Evolutionary conservation across 53 echinoderm and acorn worm genomes (phyloP), one percentile per base, ranked within the genome.

Genomic region (Hippasteria phrygiana): DNA sequence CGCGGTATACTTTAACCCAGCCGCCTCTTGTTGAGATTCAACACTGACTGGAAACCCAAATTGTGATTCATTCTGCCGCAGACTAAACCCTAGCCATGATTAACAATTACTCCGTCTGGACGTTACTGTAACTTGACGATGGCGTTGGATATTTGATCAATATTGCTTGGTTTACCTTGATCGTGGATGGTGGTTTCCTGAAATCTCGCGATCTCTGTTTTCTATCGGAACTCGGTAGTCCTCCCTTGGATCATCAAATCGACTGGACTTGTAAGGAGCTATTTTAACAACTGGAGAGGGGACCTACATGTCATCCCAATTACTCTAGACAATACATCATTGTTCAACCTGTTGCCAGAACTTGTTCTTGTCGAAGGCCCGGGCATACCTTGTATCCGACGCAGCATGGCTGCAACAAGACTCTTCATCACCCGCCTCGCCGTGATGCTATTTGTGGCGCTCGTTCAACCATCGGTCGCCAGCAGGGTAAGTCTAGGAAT

Each of bases 271-370:
- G 5, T 31, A 17, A 46, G 47, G 47, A 75, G 31, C 47, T 50
- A 50, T 31, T 83, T 83, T 83, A 32, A 66, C 67, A 65, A 83
- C 83, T 46, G 20, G 46, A 33, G 66, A 66, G 67, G 39, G 67
- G 33, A 65, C 28, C 40, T 26, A 20, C 11, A 26, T 83, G 83
- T 83, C 83, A 83, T 67, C 46, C 46, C 65, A 83, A 67, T 83
- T 83, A 83, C 80, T 40, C 32, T 9, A 32, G 83, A 83, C 65
- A 46, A 65, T 66, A 83, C 33, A 83, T 83, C 65, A 65, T 67
- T 47, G 83, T 67, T 66, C 65, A 66, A 14, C 83, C 80, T 59
- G 65, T 67, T 46, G 47, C 65, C 33, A 34, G 46, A 47, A 79
- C 32, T 24, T 73, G 42, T 43, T 43, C 42, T n/a, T 26, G 18